Evolutionary conservation across 2,113 vertebrate genomes (phyloP).

Genomic region (Chloropsis cyanopogon): DNA sequence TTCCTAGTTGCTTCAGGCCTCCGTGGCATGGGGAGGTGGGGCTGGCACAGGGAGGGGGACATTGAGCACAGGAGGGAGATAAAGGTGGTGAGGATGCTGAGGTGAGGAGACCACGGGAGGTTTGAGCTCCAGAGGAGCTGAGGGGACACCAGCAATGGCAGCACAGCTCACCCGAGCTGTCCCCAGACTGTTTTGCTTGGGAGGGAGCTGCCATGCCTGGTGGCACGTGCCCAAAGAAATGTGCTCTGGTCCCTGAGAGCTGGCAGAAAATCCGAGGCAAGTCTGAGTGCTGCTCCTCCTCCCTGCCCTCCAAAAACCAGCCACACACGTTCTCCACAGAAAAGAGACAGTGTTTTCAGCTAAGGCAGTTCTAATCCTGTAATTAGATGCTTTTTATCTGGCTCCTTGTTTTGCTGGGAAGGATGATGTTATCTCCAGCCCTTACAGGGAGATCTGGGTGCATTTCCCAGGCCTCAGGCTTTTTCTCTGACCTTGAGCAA

Average conservation of each 20-base stretch:
- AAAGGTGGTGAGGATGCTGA: neutral
- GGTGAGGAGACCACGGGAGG: rapidly evolving
- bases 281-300: neutral
- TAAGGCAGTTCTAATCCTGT: neutral
- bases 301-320: neutral
- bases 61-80: rapidly evolving
- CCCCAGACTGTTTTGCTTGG: neutral
- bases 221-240: neutral
- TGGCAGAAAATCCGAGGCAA: neutral
- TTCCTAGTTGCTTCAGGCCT: neutral
- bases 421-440: neutral
- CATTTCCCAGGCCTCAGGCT: neutral
- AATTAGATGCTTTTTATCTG: neutral
- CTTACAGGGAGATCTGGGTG: neutral
- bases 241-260: neutral
- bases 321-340: neutral
- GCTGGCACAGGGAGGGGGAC: neutral
- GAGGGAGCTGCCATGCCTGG: neutral
- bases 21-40: rapidly evolving
- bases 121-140: neutral
- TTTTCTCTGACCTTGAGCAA: neutral
- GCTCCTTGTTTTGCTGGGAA: neutral
- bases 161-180: neutral
- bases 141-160: neutral
- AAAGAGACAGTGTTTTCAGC: neutral